These are phyloP conservation scores for Acromyrmex charruanus DNA, from an alignment of 1,140 invertebrate genomes.

Conservation along the genomic window DNA sequence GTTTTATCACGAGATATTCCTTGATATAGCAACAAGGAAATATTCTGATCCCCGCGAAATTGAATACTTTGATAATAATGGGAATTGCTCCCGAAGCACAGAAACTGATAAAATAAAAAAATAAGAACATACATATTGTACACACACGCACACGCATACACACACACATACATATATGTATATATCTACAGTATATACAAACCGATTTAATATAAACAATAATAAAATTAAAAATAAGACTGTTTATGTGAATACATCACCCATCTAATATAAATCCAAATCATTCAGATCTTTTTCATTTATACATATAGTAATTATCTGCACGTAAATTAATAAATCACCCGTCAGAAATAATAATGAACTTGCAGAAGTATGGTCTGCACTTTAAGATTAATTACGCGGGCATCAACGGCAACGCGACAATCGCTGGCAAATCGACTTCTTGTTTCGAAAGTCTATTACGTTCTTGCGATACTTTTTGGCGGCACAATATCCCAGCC, in stretches of 20 bases:
- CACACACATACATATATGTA: too few species aligned
- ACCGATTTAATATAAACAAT: not conserved
- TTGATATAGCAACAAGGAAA: not conserved
- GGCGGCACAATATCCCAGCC: conserved; percentile 5
- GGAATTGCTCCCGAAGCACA: not conserved
- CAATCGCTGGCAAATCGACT: conserved; percentile 50
- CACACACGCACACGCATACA: too few species aligned
- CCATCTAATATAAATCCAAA: not conserved
- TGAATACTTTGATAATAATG: not conserved
- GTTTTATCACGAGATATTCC: not conserved
- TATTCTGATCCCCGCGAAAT: not conserved
- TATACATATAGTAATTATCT: not conserved
- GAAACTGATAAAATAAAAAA: not conserved
- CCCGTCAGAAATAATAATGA: conserved; percentile 37
- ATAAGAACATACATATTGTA: too few species aligned
- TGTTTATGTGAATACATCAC: too few species aligned
- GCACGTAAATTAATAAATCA: conserved; percentile 44
- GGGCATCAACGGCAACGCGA: conserved; percentile 34
- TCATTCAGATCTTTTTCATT: not conserved
- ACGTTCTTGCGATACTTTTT: conserved; percentile 60
- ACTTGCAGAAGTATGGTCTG: conserved; percentile 10
- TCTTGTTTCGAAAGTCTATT: conserved; percentile 59
- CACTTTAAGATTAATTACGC: conserved; percentile 47
- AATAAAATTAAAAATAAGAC: too few species aligned
- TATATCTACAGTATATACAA: not conserved